Evolutionary conservation across 2,797 vertebrate genomes (phyloP).

Genomic region (Ctenosaura bakeri): DNA sequence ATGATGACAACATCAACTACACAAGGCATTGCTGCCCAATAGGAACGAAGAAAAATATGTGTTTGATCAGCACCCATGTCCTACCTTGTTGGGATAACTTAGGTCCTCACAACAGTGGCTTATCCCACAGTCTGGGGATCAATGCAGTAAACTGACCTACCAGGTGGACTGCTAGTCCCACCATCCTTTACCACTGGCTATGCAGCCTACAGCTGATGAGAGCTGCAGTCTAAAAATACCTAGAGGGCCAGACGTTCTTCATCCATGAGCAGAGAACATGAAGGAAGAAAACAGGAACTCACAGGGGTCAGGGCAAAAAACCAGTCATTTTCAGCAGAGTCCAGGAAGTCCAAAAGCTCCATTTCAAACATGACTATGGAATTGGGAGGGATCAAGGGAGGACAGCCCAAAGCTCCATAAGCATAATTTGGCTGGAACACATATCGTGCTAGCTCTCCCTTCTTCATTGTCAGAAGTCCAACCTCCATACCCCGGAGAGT

Average conservation of each 20-base stretch:
- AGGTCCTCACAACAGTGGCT: no score
- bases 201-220: background rate
- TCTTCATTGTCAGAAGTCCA: slow-evolving; percentile 90
- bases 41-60: background rate
- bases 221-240: background rate
- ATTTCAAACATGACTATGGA: slow-evolving; percentile 89
- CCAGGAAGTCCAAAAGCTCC: slow-evolving; percentile 89
- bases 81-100: background rate
- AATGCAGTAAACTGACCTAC: background rate
- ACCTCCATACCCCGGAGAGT: slow-evolving; percentile 90
- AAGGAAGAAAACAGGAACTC: slow-evolving; percentile 59
- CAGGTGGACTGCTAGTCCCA: background rate
- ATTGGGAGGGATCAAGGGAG: slow-evolving; percentile 86
- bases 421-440: slow-evolving; percentile 87
- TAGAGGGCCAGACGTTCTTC: background rate
- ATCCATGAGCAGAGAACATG: background rate
- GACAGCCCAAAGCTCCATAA: slow-evolving; percentile 89
- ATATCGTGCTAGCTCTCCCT: slow-evolving; percentile 90
- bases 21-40: background rate
- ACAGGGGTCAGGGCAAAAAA: slow-evolving; percentile 87
- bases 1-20: no score
- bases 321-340: slow-evolving; percentile 85
- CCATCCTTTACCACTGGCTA: background rate
- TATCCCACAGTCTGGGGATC: background rate
- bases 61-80: background rate